Percentiles rank a stretch among this genome's conserved stretches.
These are phyloP conservation scores for Cydia strobilella DNA, from an alignment of 1,140 invertebrate genomes.

Conservation along the genomic window DNA sequence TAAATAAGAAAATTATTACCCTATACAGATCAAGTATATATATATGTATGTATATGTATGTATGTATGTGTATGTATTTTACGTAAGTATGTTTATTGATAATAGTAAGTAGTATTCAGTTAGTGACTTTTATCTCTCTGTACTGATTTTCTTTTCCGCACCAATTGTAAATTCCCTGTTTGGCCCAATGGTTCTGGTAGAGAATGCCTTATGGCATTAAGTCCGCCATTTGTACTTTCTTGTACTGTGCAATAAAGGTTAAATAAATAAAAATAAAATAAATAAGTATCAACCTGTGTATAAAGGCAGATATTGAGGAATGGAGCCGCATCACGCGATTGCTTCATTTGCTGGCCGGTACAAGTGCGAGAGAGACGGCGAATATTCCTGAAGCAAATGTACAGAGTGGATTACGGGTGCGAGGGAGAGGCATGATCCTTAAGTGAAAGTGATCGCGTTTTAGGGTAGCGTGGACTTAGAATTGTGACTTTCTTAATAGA, in stretches of 20 bases:
- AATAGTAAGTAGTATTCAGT: no score
- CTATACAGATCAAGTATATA: conserved; percentile 31
- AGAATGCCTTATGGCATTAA: no score
- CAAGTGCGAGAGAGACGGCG: conserved; percentile 12
- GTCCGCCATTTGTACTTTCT: no score
- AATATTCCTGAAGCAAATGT: not conserved
- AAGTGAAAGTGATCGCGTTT: conserved; percentile 29
- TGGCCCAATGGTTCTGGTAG: no score
- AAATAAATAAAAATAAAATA: no score
- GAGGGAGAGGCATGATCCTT: conserved; percentile 37
- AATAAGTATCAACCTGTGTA: conserved; percentile 53
- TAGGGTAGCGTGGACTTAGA: not conserved
- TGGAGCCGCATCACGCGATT: conserved; percentile 66
- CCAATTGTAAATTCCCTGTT: no score
- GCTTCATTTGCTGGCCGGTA: conserved; percentile 63
- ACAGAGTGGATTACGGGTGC: conserved; percentile 27
- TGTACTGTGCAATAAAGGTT: no score
- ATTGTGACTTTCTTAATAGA: conserved; percentile 26
- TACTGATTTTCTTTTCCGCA: no score
- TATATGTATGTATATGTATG: no score
- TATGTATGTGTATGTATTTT: no score
- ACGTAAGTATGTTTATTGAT: no score
- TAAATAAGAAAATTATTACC: conserved; percentile 14
- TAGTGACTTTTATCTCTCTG: no score
- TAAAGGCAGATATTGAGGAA: conserved; percentile 58